Evolutionary conservation across 2,888 invertebrate species (phyloP).

Genomic region (Hypselothyrea guttata): DNA sequence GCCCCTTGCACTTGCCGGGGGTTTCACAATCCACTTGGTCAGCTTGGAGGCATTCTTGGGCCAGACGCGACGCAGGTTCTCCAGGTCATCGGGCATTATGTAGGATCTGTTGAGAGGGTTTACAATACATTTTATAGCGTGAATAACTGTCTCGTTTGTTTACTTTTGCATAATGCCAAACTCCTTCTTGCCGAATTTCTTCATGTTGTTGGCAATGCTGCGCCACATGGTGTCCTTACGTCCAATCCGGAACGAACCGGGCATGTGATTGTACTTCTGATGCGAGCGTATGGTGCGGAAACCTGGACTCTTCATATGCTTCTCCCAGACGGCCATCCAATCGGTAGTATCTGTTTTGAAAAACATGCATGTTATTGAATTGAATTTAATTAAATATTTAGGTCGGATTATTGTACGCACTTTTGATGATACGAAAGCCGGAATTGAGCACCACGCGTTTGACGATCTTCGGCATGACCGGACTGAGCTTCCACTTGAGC

Average conservation of each 20-base stretch:
- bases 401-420: too few relatives aligned
- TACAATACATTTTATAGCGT: not conserved
- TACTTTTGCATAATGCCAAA: constrained; percentile 95
- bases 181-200: constrained; percentile 84
- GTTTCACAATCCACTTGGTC: constrained; percentile 98
- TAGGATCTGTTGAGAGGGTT: constrained; percentile 86
- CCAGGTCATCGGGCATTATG: constrained; percentile 93
- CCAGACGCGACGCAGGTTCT: constrained; percentile 92
- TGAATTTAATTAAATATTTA: too few relatives aligned
- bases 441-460: constrained; percentile 93
- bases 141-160: not conserved
- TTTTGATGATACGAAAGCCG: constrained; percentile 92
- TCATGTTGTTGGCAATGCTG: constrained; percentile 86
- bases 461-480: constrained; percentile 96
- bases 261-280: constrained; percentile 99
- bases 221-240: constrained; percentile 96
- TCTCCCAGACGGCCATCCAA: constrained; percentile 99
- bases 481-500: constrained; percentile 96
- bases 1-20: constrained; percentile 98
- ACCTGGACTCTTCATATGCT: constrained; percentile 96
- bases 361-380: too few relatives aligned
- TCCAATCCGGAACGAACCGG: constrained; percentile 98
- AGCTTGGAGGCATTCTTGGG: constrained; percentile 89
- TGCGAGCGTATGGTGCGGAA: constrained; percentile 93
- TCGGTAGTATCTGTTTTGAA: constrained; percentile 90